Conservation (phyloP, 2,888 invertebrate genomes). For the Stegana nigrithorax region DNA sequence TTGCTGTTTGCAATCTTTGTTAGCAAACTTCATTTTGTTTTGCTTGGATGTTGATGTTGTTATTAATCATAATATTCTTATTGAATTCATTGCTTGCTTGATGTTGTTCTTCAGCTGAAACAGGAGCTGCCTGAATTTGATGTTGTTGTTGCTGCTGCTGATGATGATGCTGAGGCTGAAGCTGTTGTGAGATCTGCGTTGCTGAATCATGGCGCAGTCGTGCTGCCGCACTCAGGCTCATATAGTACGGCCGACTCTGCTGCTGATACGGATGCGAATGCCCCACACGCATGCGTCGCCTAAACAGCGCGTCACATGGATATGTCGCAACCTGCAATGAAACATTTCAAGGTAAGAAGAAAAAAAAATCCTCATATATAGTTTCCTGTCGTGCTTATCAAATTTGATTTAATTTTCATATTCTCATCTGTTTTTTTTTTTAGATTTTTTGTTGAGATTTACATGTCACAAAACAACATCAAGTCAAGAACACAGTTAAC, state of each 20-base stretch:
- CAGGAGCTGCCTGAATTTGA: no score
- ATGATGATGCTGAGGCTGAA: constrained; percentile 34
- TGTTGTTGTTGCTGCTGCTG: constrained; percentile 32
- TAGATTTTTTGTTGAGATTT: not conserved
- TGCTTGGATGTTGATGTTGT: no score
- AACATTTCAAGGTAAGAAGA: constrained; percentile 17
- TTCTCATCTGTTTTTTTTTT: constrained; percentile 3
- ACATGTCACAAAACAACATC: not conserved
- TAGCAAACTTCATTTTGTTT: no score
- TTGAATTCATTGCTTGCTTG: constrained; percentile 19
- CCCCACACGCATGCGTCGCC: constrained; percentile 49
- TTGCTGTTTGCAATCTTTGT: constrained; percentile 44
- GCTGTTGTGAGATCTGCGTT: not conserved
- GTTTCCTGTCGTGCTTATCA: no score
- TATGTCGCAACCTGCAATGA: constrained; percentile 38
- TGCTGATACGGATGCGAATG: no score
- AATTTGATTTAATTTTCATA: constrained; percentile 9
- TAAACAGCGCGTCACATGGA: constrained; percentile 41
- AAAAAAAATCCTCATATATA: no score
- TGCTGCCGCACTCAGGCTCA: constrained; percentile 6
- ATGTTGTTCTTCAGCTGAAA: constrained; percentile 20
- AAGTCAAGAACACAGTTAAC: not conserved
- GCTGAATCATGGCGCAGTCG: constrained; percentile 14
- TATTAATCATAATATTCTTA: not conserved
- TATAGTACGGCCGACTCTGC: constrained; percentile 11